Evolutionary conservation across 2,797 vertebrate species (phyloP).

Genomic region (Geotrypetes seraphini): DNA sequence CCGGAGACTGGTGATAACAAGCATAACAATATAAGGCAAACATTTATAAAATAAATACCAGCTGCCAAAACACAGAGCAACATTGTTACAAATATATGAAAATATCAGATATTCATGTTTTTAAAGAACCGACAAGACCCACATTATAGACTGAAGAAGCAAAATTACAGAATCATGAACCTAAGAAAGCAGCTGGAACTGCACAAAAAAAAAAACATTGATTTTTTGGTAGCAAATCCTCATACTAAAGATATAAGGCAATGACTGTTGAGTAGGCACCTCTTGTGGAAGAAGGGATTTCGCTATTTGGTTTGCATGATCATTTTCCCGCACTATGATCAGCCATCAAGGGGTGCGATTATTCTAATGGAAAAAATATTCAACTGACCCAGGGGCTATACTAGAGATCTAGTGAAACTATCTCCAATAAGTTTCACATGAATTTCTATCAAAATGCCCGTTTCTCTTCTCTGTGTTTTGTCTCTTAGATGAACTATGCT

Average conservation of each 20-base stretch:
- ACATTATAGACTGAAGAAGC: slow-evolving; percentile 4
- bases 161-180: not conserved
- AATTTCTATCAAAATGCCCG: slow-evolving; percentile 51
- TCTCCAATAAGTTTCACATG: slow-evolving; percentile 36
- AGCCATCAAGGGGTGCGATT: slow-evolving; percentile 60
- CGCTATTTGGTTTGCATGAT: slow-evolving; percentile 76
- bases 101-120: slow-evolving; percentile 15
- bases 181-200: slow-evolving; percentile 46
- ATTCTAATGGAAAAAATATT: too few species aligned
- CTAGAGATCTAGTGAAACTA: slow-evolving; percentile 26
- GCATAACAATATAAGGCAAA: not conserved
- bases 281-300: slow-evolving; percentile 26
- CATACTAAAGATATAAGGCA: slow-evolving; percentile 64
- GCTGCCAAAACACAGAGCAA: not conserved
- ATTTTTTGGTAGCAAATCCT: slow-evolving; percentile 53
- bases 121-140: not conserved
- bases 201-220: slow-evolving; percentile 39
- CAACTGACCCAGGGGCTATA: slow-evolving; percentile 19
- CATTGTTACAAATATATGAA: slow-evolving; percentile 11
- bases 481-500: slow-evolving; percentile 64
- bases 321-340: slow-evolving; percentile 51
- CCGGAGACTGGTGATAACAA: slow-evolving; percentile 7
- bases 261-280: slow-evolving; percentile 74
- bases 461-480: slow-evolving; percentile 51
- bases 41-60: not conserved